These are phyloP conservation scores for Toxotes jaculatrix DNA, from an alignment of 2,113 vertebrate species.

Conservation along the genomic window DNA sequence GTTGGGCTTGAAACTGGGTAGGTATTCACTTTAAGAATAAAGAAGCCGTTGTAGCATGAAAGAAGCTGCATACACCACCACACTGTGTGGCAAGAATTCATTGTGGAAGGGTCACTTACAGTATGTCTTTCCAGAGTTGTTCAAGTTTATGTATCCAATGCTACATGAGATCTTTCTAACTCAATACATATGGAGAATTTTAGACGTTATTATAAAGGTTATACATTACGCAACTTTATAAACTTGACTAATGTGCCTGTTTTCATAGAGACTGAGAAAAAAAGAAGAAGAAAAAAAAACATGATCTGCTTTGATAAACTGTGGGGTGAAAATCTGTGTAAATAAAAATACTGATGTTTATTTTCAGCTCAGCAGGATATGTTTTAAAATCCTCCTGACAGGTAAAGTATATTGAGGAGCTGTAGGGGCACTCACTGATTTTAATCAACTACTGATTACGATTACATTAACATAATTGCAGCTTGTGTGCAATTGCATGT, in stretches of 20 bases:
- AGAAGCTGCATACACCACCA: constrained; percentile 29
- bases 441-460: constrained; percentile 45
- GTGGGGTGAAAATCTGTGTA: no score
- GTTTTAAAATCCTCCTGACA: no score
- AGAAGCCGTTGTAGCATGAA: constrained; percentile 43
- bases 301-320: no score
- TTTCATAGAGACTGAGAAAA: no score
- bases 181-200: neutral
- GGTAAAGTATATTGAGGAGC: constrained; percentile 1
- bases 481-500: constrained; percentile 42
- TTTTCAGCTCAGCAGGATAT: neutral
- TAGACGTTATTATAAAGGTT: neutral
- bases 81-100: constrained; percentile 1
- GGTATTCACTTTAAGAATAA: constrained; percentile 46
- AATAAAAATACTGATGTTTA: neutral
- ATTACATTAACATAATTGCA: constrained; percentile 47
- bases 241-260: no score
- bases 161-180: neutral
- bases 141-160: neutral
- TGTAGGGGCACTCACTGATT: constrained; percentile 10
- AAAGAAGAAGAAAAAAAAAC: no score
- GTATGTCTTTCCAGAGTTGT: neutral
- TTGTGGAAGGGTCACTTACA: constrained; percentile 12
- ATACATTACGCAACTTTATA: neutral
- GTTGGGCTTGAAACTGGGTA: constrained; percentile 27